phyloP scores from a whole-genome alignment of 2,888 invertebrate genomes.

The Pseudococcus longispinus region DNA sequence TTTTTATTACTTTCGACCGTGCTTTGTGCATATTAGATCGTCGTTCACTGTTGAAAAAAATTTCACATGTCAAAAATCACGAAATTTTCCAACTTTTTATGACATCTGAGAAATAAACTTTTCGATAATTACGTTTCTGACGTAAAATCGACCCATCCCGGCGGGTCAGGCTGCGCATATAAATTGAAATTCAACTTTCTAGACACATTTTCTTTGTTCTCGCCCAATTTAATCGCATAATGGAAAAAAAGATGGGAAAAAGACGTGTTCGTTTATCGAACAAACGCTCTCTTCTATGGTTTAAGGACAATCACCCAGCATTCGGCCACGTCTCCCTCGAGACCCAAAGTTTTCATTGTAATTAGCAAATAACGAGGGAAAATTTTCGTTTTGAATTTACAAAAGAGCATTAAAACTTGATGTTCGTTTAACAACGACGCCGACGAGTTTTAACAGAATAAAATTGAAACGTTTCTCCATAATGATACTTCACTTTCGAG shows the following conservation, averaged over 20 bases:
- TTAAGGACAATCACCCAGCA: not conserved
- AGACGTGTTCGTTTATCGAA: not conserved
- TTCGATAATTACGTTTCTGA: no score
- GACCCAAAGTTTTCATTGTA: not conserved
- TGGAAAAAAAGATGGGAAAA: not conserved
- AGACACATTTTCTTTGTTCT: not conserved
- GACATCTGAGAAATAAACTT: no score
- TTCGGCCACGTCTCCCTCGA: not conserved
- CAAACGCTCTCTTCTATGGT: not conserved
- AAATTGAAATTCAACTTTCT: not conserved
- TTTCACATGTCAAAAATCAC: no score
- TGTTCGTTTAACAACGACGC: not conserved
- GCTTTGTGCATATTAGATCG: no score
- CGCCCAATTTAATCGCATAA: not conserved
- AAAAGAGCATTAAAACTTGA: not conserved
- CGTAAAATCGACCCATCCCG: no score
- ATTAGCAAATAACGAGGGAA: not conserved
- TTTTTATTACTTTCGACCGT: no score
- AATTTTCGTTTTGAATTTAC: not conserved
- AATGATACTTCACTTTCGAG: constrained; percentile 16
- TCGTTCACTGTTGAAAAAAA: no score
- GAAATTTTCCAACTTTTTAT: no score
- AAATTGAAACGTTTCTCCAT: not conserved
- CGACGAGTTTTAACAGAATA: not conserved
- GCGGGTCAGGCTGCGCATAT: no score